A percentile compares a stretch with the other conserved stretches of the same genome.
These are phyloP conservation scores for Caenorhabditis plicata DNA, from an alignment of 2,888 invertebrate species.

Conservation along the genomic window DNA sequence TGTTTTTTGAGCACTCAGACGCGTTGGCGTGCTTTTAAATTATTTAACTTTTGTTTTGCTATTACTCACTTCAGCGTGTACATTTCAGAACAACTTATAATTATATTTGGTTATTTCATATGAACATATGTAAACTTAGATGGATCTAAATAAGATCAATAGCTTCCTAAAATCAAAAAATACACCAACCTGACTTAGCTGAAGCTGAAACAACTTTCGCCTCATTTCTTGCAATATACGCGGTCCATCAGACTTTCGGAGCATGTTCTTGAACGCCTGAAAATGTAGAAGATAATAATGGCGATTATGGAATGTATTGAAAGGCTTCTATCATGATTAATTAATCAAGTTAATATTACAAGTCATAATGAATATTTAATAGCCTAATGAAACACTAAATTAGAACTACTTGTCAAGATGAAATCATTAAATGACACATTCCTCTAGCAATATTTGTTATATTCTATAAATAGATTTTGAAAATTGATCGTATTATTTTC, in stretches of 20 bases:
- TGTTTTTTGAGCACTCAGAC: no score
- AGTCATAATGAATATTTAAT: no score
- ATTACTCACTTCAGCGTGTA: no score
- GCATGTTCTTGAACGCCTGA: conserved; percentile 34
- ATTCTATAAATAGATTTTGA: background rate
- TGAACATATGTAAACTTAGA: no score
- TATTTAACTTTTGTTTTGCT: no score
- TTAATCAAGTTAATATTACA: no score
- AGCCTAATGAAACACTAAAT: conserved; percentile 1
- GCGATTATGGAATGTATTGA: background rate
- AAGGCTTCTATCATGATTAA: no score
- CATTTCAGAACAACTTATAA: no score
- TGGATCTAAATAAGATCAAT: no score
- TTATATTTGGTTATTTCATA: no score
- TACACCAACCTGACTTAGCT: conserved; percentile 26
- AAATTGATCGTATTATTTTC: conserved; percentile 2
- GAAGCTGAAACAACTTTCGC: conserved; percentile 30
- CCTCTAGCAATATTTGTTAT: background rate
- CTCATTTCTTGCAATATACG: conserved; percentile 34
- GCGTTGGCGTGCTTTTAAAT: no score
- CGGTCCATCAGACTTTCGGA: conserved; percentile 28
- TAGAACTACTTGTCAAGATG: background rate
- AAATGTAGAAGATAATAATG: background rate
- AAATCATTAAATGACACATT: background rate
- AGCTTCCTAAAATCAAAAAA: background rate